Base-by-base conservation (phyloP, 2,797 vertebrate species). In the Centropyge bicolor region DNA sequence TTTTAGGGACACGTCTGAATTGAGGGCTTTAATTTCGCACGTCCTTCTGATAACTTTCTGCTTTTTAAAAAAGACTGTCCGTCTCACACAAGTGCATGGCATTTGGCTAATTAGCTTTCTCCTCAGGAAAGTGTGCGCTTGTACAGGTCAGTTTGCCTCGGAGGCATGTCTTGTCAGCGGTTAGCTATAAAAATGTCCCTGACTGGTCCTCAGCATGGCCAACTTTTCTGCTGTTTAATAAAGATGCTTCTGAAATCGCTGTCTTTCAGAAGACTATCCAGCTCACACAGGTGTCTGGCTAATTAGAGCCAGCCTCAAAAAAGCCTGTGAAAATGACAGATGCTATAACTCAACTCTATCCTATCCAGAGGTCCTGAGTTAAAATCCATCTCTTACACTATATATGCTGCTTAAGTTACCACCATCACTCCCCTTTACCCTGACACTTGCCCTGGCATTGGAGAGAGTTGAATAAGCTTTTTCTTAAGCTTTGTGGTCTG, bases 81-180 rank as follows among this genome's bases (percentile, higher is more conserved):
- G 56, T 43, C 27, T 54, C 54, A 60, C 22, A n/a, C 43, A 79
- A 45, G 27, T 56, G 22, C 22, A 10, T 64, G 66, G 35, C 41
- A 77, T 74, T 71, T 83, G 60, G 48, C 49, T 83, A 67, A 86
- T 83, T 76, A 72, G 35, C 35, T 60, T 27, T 76, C 45, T 38
- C 38, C 41, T 65, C 41, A 49, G 43, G 38, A 70, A 76, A 51
- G 19, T 19, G 46, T 35, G 16, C 20, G 36, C 35, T n/a, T 64
- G 20, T 56, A 5, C 46, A 24, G 43, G 36, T 56, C 56, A 8
- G 40, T 48, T 73, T 67, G 60, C 71, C 57, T 54, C 35, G 13
- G n/a, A 77, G 65, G 31, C 52, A 56, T 74, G 43, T 51, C 4
- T 10, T 41, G 43, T 66, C 17, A 48, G 27, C 22, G 61, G 61